Evolutionary conservation across 2,888 invertebrate genomes (phyloP).

Genomic region (Halictus ligatus): DNA sequence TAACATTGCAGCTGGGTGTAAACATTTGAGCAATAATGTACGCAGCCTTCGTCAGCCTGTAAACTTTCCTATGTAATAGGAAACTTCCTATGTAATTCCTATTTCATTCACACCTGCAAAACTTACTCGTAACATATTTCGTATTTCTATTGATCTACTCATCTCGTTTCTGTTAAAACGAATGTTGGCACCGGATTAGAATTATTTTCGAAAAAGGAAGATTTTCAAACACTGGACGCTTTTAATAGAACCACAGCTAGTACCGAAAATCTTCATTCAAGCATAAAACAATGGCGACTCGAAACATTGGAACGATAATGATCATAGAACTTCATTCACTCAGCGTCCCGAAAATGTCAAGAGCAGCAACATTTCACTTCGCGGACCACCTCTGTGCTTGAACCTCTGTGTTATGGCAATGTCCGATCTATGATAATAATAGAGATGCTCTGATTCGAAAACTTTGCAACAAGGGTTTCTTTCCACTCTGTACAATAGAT

Average conservation of each 20-base stretch:
- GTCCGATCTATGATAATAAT: too few species aligned
- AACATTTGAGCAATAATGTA: not conserved
- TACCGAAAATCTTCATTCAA: not conserved
- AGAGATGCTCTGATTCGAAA: too few species aligned
- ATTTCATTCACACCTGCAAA: not conserved
- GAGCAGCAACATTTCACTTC: not conserved
- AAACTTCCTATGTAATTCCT: too few species aligned
- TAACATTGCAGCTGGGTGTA: not conserved
- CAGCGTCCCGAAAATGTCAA: conserved; percentile 1
- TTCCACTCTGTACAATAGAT: too few species aligned
- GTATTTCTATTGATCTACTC: not conserved
- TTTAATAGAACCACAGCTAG: not conserved
- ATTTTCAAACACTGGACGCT: not conserved
- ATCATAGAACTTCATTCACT: not conserved
- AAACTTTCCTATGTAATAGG: not conserved
- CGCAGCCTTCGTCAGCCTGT: not conserved
- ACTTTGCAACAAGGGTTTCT: too few species aligned
- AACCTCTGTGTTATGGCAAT: too few species aligned
- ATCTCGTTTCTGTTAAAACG: not conserved
- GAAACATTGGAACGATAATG: not conserved
- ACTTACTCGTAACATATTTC: not conserved
- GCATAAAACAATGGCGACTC: not conserved
- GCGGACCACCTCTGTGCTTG: not conserved
- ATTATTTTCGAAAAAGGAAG: not conserved
- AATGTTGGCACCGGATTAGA: not conserved